Conservation (phyloP, 2,113 vertebrate genomes). For the Ceuthmochares aereus region DNA sequence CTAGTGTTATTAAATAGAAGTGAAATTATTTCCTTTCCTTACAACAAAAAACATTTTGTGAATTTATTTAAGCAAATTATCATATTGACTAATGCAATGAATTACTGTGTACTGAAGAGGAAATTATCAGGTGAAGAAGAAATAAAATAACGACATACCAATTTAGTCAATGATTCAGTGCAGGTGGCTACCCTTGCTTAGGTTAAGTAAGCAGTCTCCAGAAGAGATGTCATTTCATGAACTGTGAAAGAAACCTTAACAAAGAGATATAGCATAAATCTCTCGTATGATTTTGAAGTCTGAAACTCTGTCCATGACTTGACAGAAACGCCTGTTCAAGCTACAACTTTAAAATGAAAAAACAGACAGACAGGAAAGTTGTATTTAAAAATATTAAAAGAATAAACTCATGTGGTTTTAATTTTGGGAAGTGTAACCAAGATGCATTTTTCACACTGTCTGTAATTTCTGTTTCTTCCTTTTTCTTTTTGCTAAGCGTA, state of each 20-base stretch:
- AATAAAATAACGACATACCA: background rate
- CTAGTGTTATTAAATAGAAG: background rate
- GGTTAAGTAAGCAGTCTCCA: slow-evolving; percentile 4
- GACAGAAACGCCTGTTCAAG: background rate
- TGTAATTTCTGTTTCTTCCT: background rate
- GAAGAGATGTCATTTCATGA: background rate
- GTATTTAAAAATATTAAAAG: background rate
- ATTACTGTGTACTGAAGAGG: background rate
- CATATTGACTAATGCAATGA: background rate
- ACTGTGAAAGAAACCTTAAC: background rate
- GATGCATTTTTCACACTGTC: background rate
- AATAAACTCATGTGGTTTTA: background rate
- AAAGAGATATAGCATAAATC: background rate
- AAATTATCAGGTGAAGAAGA: background rate
- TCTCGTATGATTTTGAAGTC: background rate
- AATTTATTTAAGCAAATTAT: background rate
- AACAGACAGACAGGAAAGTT: background rate
- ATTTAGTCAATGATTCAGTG: slow-evolving; percentile 44
- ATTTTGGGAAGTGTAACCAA: background rate
- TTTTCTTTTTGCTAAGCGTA: background rate
- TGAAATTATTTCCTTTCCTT: background rate
- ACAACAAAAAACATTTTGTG: background rate
- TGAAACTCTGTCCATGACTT: background rate
- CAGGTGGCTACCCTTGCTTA: slow-evolving; percentile 2
- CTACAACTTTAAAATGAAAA: background rate